Evolutionary conservation across 2,888 invertebrate genomes (phyloP).

Genomic region (Sinopyrophorus schimmeli): DNA sequence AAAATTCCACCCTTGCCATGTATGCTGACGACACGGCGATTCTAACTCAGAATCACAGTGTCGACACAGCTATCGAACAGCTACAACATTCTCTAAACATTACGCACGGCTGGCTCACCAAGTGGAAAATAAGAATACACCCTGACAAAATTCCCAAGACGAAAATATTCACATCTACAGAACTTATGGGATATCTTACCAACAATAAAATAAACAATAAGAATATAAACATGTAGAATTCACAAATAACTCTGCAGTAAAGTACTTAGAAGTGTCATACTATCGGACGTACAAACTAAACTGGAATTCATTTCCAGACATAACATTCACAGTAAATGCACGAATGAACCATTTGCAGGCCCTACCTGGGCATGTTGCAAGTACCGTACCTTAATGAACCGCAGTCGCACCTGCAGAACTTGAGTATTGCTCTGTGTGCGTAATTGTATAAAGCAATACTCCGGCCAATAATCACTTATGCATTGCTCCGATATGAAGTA

Average conservation of each 20-base stretch:
- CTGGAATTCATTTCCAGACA: too few relatives aligned
- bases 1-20: constrained; percentile 8
- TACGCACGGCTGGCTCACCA: background rate
- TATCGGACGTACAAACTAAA: constrained; percentile 4
- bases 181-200: background rate
- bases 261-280: constrained; percentile 3
- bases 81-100: constrained; percentile 1
- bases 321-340: background rate
- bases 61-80: constrained; percentile 2
- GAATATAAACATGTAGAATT: constrained; percentile 1
- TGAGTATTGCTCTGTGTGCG: background rate
- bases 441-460: constrained; percentile 4
- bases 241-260: constrained; percentile 6
- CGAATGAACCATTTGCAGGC: background rate
- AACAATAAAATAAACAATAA: constrained; percentile 5
- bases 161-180: constrained; percentile 5
- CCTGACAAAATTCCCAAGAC: constrained; percentile 1
- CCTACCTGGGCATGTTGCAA: background rate
- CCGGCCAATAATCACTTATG: background rate
- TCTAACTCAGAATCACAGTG: constrained; percentile 1
- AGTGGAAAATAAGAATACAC: constrained; percentile 10
- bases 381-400: background rate
- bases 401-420: background rate
- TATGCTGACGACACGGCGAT: constrained; percentile 7
- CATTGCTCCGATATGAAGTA: background rate